A percentile compares a stretch with the other conserved stretches of the same genome.
Evolutionary conservation across 2,113 vertebrate species (phyloP).

Genomic region (Micronycteris hirsuta): DNA sequence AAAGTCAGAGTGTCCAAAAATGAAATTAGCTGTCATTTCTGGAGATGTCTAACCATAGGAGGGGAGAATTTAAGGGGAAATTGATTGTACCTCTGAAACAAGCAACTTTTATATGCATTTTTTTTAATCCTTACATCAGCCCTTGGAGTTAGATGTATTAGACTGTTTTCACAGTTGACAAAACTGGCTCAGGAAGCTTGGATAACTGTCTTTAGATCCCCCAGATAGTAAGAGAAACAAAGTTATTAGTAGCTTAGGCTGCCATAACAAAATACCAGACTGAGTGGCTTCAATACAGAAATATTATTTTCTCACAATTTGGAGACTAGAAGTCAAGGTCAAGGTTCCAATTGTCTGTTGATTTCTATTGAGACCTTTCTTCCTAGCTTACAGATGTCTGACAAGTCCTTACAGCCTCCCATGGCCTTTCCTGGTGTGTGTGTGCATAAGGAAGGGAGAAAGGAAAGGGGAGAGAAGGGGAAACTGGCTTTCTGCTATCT

Average conservation of each 20-base stretch:
- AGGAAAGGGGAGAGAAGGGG: not conserved
- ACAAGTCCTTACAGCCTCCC: not conserved
- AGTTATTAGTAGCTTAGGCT: not conserved
- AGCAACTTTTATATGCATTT: not conserved
- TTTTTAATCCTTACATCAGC: not conserved
- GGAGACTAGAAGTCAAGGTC: not conserved
- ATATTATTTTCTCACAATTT: not conserved
- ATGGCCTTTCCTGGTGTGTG: not conserved
- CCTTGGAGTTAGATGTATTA: not conserved
- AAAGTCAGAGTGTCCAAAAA: not conserved
- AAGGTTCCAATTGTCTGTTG: not conserved
- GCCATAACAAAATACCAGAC: not conserved
- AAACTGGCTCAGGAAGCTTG: not conserved
- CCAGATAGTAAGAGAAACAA: not conserved
- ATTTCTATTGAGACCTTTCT: not conserved
- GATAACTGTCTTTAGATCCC: not conserved
- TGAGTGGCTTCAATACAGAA: not conserved
- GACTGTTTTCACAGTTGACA: not conserved
- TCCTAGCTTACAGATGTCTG: not conserved
- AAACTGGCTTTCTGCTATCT: not conserved
- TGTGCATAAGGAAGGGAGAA: not conserved
- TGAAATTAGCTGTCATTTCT: not conserved
- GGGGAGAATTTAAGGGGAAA: not conserved
- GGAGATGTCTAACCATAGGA: not conserved
- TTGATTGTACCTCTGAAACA: not conserved